A percentile compares a stretch with the other conserved stretches of the same genome.
These are phyloP conservation scores for Enoplosus armatus DNA, from an alignment of 2,797 vertebrate genomes.

Conservation along the genomic window DNA sequence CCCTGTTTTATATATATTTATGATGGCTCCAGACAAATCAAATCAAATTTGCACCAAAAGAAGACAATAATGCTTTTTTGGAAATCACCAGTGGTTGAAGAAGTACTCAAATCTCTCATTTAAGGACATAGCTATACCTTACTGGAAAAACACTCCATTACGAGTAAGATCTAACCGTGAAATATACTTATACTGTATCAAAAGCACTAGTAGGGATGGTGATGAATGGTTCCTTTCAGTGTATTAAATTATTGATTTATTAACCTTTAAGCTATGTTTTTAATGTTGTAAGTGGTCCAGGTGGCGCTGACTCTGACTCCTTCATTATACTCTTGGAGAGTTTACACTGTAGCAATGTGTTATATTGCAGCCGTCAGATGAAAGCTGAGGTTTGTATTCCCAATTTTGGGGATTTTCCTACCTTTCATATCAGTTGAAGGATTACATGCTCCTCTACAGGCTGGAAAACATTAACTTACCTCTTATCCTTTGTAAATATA, in stretches of 20 bases:
- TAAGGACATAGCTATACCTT: not conserved
- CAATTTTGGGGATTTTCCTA: slow-evolving; percentile 32
- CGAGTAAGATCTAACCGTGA: not conserved
- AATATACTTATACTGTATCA: not conserved
- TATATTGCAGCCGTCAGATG: slow-evolving; percentile 15
- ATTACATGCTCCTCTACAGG: slow-evolving; percentile 16
- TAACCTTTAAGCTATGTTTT: slow-evolving; percentile 23
- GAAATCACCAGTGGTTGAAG: not conserved
- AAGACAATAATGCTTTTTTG: slow-evolving; percentile 15
- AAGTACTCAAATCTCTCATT: not conserved
- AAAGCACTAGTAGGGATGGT: not conserved
- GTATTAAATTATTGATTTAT: slow-evolving; percentile 21
- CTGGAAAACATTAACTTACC: slow-evolving; percentile 34
- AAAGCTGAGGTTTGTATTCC: slow-evolving; percentile 34
- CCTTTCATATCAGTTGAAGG: slow-evolving; percentile 38
- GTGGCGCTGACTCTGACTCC: slow-evolving; percentile 17
- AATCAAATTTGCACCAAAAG: slow-evolving; percentile 12
- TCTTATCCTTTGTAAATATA: slow-evolving; percentile 31
- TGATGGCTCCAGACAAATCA: slow-evolving; percentile 22
- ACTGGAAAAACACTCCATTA: slow-evolving; percentile 12
- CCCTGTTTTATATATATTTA: slow-evolving; percentile 33
- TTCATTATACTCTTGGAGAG: slow-evolving; percentile 24
- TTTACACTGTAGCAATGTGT: slow-evolving; percentile 9
- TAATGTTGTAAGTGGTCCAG: slow-evolving; percentile 37
- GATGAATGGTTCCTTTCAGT: slow-evolving; percentile 1